Evolutionary conservation across 2,888 invertebrate species (phyloP).

Genomic region (Metallyticus violacea): DNA sequence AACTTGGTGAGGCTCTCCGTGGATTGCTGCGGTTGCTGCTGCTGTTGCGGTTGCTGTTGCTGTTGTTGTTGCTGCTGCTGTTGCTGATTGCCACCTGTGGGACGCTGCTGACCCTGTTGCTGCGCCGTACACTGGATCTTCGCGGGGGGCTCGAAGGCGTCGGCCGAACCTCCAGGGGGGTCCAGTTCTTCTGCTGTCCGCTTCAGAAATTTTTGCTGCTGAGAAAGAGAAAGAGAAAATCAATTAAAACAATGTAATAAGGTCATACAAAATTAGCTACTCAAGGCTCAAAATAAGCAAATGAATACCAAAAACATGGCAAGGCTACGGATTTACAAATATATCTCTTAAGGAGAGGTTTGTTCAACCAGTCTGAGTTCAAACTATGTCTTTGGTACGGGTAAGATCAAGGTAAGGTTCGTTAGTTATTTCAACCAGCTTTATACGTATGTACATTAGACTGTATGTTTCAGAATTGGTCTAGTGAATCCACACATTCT

Average conservation of each 20-base stretch:
- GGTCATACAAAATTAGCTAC: too few relatives aligned
- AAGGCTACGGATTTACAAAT: too few relatives aligned
- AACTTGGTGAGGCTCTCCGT: slow-evolving; percentile 65
- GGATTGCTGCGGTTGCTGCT: slow-evolving; percentile 37
- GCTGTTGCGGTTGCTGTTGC: slow-evolving; percentile 37
- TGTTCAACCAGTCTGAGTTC: too few relatives aligned
- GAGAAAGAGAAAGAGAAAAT: slow-evolving; percentile 36
- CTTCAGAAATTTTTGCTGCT: slow-evolving; percentile 85
- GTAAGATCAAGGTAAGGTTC: too few relatives aligned
- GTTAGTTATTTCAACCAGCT: too few relatives aligned
- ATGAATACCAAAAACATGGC: background rate
- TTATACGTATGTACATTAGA: too few relatives aligned
- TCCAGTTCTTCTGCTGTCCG: slow-evolving; percentile 68
- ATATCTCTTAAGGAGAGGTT: too few relatives aligned
- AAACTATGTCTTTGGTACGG: too few relatives aligned
- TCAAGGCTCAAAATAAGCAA: background rate
- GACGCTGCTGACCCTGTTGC: slow-evolving; percentile 46
- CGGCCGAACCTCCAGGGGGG: slow-evolving; percentile 42
- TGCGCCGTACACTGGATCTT: slow-evolving; percentile 61
- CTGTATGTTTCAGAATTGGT: too few relatives aligned
- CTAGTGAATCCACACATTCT: too few relatives aligned
- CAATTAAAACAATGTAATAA: too few relatives aligned
- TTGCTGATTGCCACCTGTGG: slow-evolving; percentile 55
- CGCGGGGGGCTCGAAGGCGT: slow-evolving; percentile 71
- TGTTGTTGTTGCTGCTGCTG: slow-evolving; percentile 43